Percentiles rank a stretch among this genome's conserved stretches.
Evolutionary conservation across 2,113 vertebrate species (phyloP).

Genomic region (Poicephalus gulielmi): DNA sequence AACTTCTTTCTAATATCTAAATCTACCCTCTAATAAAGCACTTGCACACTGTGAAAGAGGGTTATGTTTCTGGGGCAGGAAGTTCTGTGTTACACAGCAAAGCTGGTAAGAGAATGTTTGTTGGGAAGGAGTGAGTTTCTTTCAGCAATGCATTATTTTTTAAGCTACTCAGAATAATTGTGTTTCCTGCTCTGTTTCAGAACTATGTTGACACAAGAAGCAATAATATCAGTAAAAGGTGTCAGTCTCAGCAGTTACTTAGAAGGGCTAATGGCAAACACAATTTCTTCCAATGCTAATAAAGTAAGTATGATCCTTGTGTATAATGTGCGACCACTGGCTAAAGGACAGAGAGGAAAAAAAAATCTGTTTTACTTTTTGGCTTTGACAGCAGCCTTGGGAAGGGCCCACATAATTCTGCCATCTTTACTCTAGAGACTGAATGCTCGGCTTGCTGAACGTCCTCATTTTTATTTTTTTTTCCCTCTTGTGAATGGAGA

Average conservation of each 20-base stretch:
- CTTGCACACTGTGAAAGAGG: not conserved
- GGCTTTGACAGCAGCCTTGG: not conserved
- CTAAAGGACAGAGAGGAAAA: not conserved
- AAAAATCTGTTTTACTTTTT: not conserved
- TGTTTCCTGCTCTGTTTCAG: slow-evolving; percentile 62
- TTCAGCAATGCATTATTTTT: not conserved
- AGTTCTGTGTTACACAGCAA: accelerated
- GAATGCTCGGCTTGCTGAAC: not conserved
- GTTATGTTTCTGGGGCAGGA: not conserved
- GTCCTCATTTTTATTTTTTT: not conserved
- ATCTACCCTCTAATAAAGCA: not conserved
- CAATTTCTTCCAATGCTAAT: slow-evolving; percentile 91
- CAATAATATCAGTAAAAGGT: slow-evolving; percentile 95
- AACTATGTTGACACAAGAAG: slow-evolving; percentile 94
- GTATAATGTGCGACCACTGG: not conserved
- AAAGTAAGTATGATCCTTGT: slow-evolving; percentile 79
- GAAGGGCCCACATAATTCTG: not conserved
- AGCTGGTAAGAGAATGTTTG: not conserved
- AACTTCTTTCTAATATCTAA: not conserved
- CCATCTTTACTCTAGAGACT: not conserved
- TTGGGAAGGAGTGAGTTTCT: not conserved
- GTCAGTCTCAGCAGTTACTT: slow-evolving; percentile 96
- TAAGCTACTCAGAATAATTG: not conserved
- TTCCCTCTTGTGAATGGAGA: not conserved
- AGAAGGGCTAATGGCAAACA: slow-evolving; percentile 93